Evolutionary conservation across 2,113 vertebrate genomes (phyloP), one percentile per base, ranked within the genome.

Genomic region (Tenebrosternarchus preto): DNA sequence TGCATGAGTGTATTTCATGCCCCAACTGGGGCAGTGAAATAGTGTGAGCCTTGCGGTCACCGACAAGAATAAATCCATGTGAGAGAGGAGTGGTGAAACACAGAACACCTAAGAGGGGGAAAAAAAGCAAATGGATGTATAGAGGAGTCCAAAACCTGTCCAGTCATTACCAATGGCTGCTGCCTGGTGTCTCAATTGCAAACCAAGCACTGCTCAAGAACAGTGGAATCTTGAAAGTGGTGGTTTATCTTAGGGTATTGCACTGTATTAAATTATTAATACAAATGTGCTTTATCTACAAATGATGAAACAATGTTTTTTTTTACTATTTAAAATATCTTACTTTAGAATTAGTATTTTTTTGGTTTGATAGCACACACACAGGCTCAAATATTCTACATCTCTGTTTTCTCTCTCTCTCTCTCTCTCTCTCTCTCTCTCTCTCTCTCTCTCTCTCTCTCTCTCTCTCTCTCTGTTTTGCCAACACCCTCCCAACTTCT

Each of bases 31-130:
- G 39, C 61, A 74, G 24, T 46, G 31, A 68, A 68, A 82, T 76
- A 74, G 73, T 78, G 55, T 60, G 43, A 73, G 81, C 70, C 67
- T 73, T 82, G 50, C 73, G 53, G 33, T 56, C 57, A 70, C 43
- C 66, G 36, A 71, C 59, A 39, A 39, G 39, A 63, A 59, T 73
- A 78, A 77, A 73, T 46, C 69, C 73, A 72, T 27, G 60, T 24
- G 22, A 68, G 0, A 3, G 61, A 46, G 25, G 33, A 12, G 12
- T 27, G 11, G 36, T 36, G 29, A 19, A 36, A 19, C 6, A 16
- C 5, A 29, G 50, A 72, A 36, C 11, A 4, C 19, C 31, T 46
- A 46, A 73, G 24, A 25, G 27, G 31, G 9, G 22, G 17, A 19
- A 3, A 31, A 5, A 60, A 6, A 63, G 5, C 22, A 50, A 12